Percentiles rank a stretch among this genome's conserved stretches.
phyloP scores from a whole-genome alignment of 2,888 invertebrate species.

The Mimas tiliae region DNA sequence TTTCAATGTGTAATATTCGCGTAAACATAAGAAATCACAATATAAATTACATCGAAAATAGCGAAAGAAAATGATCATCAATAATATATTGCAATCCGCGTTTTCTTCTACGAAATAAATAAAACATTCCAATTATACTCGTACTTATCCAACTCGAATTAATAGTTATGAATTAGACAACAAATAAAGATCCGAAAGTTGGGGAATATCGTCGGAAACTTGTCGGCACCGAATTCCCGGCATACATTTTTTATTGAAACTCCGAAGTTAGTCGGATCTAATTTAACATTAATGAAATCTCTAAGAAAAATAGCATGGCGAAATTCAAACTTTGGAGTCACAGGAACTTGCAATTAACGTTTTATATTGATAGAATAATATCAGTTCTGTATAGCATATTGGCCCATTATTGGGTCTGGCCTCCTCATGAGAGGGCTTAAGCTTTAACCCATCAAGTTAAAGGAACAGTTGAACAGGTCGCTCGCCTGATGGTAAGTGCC shows the following conservation, averaged over 20 bases:
- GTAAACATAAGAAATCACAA: no score
- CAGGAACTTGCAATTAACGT: not conserved
- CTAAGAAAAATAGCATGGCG: not conserved
- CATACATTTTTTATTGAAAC: constrained; percentile 18
- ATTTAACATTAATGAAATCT: constrained; percentile 20
- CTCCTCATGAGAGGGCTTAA: no score
- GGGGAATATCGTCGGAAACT: not conserved
- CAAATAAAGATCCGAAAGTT: constrained; percentile 12
- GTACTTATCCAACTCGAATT: not conserved
- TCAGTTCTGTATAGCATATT: no score
- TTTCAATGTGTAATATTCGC: no score
- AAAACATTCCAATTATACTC: not conserved
- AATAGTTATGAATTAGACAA: not conserved
- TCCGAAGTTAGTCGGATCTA: not conserved
- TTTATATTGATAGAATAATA: no score
- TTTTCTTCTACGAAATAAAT: not conserved
- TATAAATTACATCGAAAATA: no score
- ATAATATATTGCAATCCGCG: not conserved
- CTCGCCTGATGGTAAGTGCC: no score
- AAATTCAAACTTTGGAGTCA: not conserved
- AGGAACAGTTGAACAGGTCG: no score
- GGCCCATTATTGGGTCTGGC: no score
- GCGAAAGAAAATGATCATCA: not conserved
- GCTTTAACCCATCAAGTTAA: no score
- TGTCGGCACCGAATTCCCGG: not conserved